phyloP scores from a whole-genome alignment of 1,140 invertebrate species.

The Drosophila carrolli region DNA sequence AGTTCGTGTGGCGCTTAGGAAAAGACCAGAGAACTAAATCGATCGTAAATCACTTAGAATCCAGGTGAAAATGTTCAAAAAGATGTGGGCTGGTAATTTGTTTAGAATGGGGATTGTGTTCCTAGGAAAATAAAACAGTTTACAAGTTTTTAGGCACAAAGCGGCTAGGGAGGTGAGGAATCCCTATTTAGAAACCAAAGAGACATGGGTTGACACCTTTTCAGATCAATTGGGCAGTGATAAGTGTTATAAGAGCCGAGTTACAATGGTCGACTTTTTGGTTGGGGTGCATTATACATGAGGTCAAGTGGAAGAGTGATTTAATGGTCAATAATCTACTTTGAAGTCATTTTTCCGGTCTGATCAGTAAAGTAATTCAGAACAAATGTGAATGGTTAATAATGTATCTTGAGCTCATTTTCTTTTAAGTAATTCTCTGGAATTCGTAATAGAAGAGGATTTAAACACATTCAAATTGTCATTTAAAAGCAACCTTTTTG shows the following conservation, averaged over 20 bases:
- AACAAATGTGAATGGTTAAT: not conserved
- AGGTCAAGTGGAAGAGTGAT: conserved; percentile 32
- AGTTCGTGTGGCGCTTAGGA: conserved; percentile 78
- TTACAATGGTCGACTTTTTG: conserved; percentile 15
- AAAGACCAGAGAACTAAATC: conserved; percentile 44
- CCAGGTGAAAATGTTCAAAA: conserved; percentile 33
- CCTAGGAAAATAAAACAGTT: conserved; percentile 36
- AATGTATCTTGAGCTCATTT: not conserved
- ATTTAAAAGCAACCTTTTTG: not conserved
- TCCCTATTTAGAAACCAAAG: conserved; percentile 9
- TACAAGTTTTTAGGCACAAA: conserved; percentile 30
- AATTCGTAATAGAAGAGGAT: not conserved
- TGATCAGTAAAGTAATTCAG: not conserved
- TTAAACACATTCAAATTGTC: not conserved
- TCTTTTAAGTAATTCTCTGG: not conserved
- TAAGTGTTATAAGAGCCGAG: conserved; percentile 13
- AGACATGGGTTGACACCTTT: conserved; percentile 51
- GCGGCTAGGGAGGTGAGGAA: conserved; percentile 1
- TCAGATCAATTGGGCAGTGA: conserved; percentile 39
- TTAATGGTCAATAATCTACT: conserved; percentile 16
- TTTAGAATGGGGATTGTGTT: conserved; percentile 29
- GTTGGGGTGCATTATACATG: conserved; percentile 4
- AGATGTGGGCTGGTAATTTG: conserved; percentile 50
- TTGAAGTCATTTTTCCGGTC: not conserved
- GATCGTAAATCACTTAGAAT: conserved; percentile 59